Evolutionary conservation across 2,113 vertebrate species (phyloP).

Genomic region (Chamaea fasciata): DNA sequence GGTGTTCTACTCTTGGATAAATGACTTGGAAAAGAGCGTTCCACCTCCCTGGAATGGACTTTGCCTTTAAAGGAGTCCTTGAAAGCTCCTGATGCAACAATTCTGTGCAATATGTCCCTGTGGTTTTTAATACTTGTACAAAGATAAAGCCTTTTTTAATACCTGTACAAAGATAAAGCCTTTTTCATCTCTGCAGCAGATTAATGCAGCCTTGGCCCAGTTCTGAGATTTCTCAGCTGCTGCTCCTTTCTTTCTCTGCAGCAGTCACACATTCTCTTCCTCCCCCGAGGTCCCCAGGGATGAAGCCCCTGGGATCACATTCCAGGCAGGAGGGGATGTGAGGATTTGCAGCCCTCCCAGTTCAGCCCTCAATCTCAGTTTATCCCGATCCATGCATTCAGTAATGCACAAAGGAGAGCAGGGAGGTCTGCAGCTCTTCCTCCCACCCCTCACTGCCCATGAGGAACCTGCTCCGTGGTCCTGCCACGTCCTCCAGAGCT

Average conservation of each 20-base stretch:
- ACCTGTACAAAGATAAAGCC: not conserved
- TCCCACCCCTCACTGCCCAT: not conserved
- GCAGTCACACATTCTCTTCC: not conserved
- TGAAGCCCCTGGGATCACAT: not conserved
- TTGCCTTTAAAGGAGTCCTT: not conserved
- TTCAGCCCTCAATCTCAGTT: not conserved
- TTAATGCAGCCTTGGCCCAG: not conserved
- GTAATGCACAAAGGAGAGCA: not conserved
- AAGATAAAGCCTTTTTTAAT: not conserved
- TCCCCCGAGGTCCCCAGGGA: not conserved
- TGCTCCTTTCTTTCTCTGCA: not conserved
- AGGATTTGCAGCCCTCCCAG: not conserved
- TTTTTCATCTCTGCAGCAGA: not conserved
- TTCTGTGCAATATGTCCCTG: not conserved
- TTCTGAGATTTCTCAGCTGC: not conserved
- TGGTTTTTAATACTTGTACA: not conserved
- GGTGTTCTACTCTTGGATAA: not conserved
- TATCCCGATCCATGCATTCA: not conserved
- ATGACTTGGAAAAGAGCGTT: not conserved
- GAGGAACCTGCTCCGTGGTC: not conserved
- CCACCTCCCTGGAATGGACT: not conserved
- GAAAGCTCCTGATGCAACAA: not conserved
- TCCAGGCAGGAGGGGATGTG: not conserved
- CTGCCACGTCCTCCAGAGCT: not conserved
- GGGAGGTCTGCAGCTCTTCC: not conserved